A percentile compares a stretch with the other conserved stretches of the same genome.
These are phyloP conservation scores for Paradisaea rubra DNA, from an alignment of 2,113 vertebrate species.

Conservation along the genomic window DNA sequence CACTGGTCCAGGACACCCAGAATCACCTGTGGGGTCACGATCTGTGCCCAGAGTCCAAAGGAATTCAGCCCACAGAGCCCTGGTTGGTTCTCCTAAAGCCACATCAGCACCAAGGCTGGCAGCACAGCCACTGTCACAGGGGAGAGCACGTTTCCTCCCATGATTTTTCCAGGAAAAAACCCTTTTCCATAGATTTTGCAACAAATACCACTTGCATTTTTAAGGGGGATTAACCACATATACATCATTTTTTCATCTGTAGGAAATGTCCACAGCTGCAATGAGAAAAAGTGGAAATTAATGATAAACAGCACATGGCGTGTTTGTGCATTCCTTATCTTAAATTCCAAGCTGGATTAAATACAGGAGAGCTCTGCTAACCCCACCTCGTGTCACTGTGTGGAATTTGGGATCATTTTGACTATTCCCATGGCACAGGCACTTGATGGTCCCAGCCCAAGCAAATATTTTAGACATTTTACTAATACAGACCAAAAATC, in stretches of 20 bases:
- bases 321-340: not conserved
- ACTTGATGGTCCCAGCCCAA: not conserved
- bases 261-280: not conserved
- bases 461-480: not conserved
- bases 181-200: not conserved
- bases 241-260: not conserved
- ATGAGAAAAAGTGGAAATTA: not conserved
- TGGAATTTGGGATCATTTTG: not conserved
- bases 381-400: not conserved
- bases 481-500: not conserved
- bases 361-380: not conserved
- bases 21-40: not conserved
- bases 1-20: not conserved
- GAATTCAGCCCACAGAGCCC: not conserved
- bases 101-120: not conserved
- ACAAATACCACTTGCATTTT: not conserved
- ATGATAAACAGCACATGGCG: not conserved
- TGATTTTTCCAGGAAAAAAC: not conserved
- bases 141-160: rapidly evolving
- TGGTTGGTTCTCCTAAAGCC: not conserved
- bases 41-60: not conserved
- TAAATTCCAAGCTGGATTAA: not conserved
- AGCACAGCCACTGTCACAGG: not conserved
- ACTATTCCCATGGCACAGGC: not conserved
- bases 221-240: not conserved